Percentiles rank a stretch among this genome's conserved stretches.
These are phyloP conservation scores for Agrochola circellaris DNA, from an alignment of 2,888 invertebrate species.

Conservation along the genomic window DNA sequence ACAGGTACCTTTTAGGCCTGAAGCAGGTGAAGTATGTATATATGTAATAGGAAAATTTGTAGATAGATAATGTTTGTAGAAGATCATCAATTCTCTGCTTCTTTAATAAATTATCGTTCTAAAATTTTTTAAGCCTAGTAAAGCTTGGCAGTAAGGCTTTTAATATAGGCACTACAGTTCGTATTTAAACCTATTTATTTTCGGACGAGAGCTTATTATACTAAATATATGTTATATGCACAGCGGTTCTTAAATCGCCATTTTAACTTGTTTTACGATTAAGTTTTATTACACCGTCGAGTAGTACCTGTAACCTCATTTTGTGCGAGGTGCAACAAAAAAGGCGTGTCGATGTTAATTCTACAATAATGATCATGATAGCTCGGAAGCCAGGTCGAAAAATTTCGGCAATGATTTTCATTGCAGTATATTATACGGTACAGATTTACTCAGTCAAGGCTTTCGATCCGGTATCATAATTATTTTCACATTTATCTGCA, in stretches of 20 bases:
- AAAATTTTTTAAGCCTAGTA: too few species aligned
- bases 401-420: slow-evolving; percentile 60
- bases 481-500: slow-evolving; percentile 64
- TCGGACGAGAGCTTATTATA: slow-evolving; percentile 4
- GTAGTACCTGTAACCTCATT: slow-evolving; percentile 50
- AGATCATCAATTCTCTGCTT: not conserved
- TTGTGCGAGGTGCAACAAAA: slow-evolving; percentile 48
- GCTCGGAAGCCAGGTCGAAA: slow-evolving; percentile 24
- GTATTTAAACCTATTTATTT: slow-evolving; percentile 13
- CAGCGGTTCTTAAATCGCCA: slow-evolving; percentile 20
- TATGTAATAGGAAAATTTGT: not conserved
- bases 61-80: not conserved
- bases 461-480: slow-evolving; percentile 57
- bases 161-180: not conserved
- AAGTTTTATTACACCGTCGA: slow-evolving; percentile 47
- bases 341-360: slow-evolving; percentile 55
- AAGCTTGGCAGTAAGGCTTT: slow-evolving; percentile 2
- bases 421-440: slow-evolving; percentile 57
- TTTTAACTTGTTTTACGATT: slow-evolving; percentile 38
- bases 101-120: not conserved
- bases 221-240: not conserved
- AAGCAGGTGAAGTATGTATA: not conserved
- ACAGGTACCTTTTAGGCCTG: not conserved
- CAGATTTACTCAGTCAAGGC: slow-evolving; percentile 58
- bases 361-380: slow-evolving; percentile 59